Conservation (phyloP, 2,113 vertebrate genomes). For the Coturnix japonica region DNA sequence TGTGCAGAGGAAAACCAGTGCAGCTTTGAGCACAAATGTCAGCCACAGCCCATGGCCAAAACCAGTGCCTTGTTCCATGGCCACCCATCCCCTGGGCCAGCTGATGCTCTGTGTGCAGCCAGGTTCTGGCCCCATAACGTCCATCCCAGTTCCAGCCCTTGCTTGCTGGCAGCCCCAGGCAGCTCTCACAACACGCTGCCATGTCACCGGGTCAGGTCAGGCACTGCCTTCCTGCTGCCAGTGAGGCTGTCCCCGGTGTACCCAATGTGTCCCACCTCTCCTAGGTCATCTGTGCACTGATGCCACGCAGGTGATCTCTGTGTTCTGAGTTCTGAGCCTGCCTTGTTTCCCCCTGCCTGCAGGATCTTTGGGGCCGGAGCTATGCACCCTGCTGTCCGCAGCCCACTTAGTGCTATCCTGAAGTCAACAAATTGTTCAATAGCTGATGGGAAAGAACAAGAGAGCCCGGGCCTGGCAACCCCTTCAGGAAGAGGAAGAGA, state of each 20-base stretch:
- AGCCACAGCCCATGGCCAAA: accelerated
- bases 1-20: background rate
- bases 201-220: accelerated
- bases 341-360: background rate
- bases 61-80: accelerated
- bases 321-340: background rate
- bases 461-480: background rate
- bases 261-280: background rate
- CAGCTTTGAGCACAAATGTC: accelerated
- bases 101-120: accelerated
- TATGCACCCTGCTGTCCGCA: accelerated
- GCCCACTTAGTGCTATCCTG: background rate
- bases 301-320: accelerated
- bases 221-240: background rate
- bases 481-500: background rate
- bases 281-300: background rate
- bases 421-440: accelerated
- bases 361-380: background rate
- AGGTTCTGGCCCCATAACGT: background rate
- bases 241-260: background rate
- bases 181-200: background rate
- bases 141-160: background rate
- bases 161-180: background rate
- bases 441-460: background rate
- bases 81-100: accelerated